phyloP scores from a whole-genome alignment of 2,113 vertebrate genomes.

The Platichthys flesus region DNA sequence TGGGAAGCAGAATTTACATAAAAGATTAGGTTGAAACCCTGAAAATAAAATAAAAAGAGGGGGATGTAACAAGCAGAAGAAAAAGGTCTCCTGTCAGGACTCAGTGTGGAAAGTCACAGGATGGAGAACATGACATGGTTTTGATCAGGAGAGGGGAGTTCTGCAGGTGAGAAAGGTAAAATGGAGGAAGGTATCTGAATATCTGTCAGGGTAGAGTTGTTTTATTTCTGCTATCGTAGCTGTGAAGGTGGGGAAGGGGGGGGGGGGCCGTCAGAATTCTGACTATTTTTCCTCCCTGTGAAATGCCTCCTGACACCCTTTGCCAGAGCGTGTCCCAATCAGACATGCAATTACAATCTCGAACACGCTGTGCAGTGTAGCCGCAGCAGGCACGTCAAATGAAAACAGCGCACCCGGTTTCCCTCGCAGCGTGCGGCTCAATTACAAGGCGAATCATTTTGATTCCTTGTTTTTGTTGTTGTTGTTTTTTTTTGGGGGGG shows the following conservation, averaged over 20 bases:
- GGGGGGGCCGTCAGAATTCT: too few species aligned
- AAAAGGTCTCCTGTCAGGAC: constrained; percentile 53
- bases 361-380: constrained; percentile 56
- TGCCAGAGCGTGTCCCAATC: constrained; percentile 63
- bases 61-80: constrained; percentile 55
- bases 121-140: constrained; percentile 71
- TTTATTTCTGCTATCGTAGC: constrained; percentile 51
- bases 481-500: neutral
- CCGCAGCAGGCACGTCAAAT: constrained; percentile 53
- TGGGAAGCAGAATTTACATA: constrained; percentile 5
- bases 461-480: constrained; percentile 21
- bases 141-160: constrained; percentile 73
- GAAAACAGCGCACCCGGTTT: constrained; percentile 48
- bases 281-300: neutral
- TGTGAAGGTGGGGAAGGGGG: neutral
- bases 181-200: constrained; percentile 69
- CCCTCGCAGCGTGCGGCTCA: constrained; percentile 52
- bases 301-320: constrained; percentile 46
- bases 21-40: constrained; percentile 51
- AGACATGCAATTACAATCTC: constrained; percentile 71
- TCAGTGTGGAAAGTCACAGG: constrained; percentile 60
- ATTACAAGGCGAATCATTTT: constrained; percentile 61
- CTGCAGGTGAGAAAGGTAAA: constrained; percentile 62
- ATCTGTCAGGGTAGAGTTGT: constrained; percentile 57
- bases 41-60: constrained; percentile 15